These are phyloP conservation scores for Perdita meconis DNA, from an alignment of 2,888 invertebrate genomes.

Conservation along the genomic window DNA sequence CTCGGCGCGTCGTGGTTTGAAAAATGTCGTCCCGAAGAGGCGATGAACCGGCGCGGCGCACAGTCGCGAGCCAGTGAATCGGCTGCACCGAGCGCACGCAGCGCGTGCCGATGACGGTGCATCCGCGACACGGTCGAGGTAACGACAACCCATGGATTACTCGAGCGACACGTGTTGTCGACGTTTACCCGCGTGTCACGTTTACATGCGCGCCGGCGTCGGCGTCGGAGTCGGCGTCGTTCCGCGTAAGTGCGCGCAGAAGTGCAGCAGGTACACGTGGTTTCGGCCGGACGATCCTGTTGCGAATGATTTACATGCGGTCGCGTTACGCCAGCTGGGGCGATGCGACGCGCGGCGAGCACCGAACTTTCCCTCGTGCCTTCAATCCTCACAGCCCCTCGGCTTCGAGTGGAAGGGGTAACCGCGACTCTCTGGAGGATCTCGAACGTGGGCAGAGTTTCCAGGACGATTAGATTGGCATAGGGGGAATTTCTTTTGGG, in stretches of 20 bases:
- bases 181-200: conserved; percentile 69
- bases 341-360: too few relatives aligned
- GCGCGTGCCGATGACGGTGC: conserved; percentile 50
- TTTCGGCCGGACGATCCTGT: conserved; percentile 61
- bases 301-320: conserved; percentile 71
- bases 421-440: too few relatives aligned
- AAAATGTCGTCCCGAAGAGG: too few relatives aligned
- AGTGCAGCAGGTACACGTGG: conserved; percentile 64
- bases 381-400: too few relatives aligned
- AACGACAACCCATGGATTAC: conserved; percentile 70
- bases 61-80: conserved; percentile 36
- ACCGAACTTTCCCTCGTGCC: too few relatives aligned
- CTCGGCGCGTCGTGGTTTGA: too few relatives aligned
- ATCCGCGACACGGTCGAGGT: conserved; percentile 57
- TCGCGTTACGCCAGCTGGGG: conserved; percentile 60
- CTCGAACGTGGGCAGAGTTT: too few relatives aligned
- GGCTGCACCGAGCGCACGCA: conserved; percentile 21
- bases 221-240: conserved; percentile 64
- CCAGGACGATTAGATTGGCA: too few relatives aligned
- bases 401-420: too few relatives aligned
- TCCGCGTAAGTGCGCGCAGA: conserved; percentile 66
- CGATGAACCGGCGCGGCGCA: too few relatives aligned
- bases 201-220: conserved; percentile 70
- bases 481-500: too few relatives aligned
- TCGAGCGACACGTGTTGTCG: conserved; percentile 69